A percentile compares a stretch with the other conserved stretches of the same genome.
phyloP scores from a whole-genome alignment of 2,797 vertebrate genomes.

The Streptopelia turtur region DNA sequence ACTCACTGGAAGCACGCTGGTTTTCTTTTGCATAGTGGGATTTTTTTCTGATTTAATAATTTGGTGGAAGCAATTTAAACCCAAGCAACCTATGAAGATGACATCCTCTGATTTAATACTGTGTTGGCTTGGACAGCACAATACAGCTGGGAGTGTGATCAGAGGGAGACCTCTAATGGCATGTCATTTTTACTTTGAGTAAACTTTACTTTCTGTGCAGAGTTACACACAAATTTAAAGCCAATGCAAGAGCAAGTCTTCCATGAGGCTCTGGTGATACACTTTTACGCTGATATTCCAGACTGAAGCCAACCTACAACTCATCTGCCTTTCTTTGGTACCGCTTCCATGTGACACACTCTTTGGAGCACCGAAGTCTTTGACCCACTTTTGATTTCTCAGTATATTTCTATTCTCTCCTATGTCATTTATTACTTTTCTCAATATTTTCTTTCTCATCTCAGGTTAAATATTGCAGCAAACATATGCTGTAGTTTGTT shows the following conservation, averaged over 20 bases:
- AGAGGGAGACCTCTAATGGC: slow-evolving; percentile 46
- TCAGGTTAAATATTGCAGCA: not conserved
- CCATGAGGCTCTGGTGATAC: not conserved
- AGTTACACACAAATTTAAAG: not conserved
- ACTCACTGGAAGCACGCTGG: not conserved
- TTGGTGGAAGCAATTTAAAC: not conserved
- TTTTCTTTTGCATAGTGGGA: not conserved
- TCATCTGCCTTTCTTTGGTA: not conserved
- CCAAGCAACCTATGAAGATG: not conserved
- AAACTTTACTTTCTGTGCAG: not conserved
- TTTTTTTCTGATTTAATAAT: not conserved
- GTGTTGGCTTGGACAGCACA: not conserved
- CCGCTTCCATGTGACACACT: accelerated
- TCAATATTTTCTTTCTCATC: not conserved
- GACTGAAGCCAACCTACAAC: not conserved
- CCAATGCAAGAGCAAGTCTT: not conserved
- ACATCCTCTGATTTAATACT: not conserved
- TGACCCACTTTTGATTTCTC: not conserved
- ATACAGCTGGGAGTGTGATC: not conserved
- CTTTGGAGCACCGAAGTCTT: not conserved
- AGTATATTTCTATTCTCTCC: not conserved
- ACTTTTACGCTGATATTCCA: not conserved
- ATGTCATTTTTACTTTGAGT: not conserved
- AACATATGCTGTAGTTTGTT: not conserved
- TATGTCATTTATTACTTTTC: not conserved